Evolutionary conservation across 2,113 vertebrate genomes (phyloP).

Genomic region (Toxostoma redivivum): DNA sequence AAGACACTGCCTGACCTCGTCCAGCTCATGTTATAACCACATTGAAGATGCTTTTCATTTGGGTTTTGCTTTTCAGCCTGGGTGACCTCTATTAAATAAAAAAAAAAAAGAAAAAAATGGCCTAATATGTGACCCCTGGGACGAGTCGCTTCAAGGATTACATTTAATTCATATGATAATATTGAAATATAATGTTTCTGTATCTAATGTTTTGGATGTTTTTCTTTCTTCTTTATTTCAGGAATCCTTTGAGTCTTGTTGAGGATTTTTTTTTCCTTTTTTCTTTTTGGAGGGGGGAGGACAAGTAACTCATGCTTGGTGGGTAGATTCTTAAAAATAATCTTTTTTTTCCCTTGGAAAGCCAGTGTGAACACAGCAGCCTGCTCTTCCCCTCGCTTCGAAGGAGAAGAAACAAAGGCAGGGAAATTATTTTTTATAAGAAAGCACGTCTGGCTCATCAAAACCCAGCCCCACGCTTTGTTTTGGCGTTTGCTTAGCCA

Average conservation of each 20-base stretch:
- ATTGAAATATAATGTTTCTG: conserved; percentile 79
- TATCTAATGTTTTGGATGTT: conserved; percentile 71
- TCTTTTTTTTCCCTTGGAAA: conserved; percentile 29
- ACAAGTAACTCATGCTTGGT: neutral
- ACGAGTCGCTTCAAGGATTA: conserved; percentile 79
- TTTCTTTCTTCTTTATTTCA: conserved; percentile 72
- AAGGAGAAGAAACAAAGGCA: conserved; percentile 49
- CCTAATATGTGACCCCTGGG: conserved; percentile 79
- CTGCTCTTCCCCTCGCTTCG: conserved; percentile 6
- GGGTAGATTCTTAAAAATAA: conserved; percentile 69
- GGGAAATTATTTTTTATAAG: conserved; percentile 60
- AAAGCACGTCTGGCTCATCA: conserved; percentile 52
- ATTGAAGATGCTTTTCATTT: conserved; percentile 85
- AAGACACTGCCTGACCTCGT: conserved; percentile 82
- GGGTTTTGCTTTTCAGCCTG: conserved; percentile 82
- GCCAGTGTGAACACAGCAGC: conserved; percentile 32
- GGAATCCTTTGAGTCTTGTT: conserved; percentile 54
- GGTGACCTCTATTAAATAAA: conserved; percentile 84
- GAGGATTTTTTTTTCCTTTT: neutral
- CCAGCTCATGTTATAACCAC: conserved; percentile 81
- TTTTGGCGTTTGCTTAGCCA: conserved; percentile 55
- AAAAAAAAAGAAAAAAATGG: conserved; percentile 64
- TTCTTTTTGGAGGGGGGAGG: conserved; percentile 3
- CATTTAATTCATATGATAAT: conserved; percentile 84
- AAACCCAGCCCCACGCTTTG: conserved; percentile 60